Evolutionary conservation across 2,888 invertebrate genomes (phyloP), one percentile per base, ranked within the genome.

Genomic region (Agrotis exclamationis): DNA sequence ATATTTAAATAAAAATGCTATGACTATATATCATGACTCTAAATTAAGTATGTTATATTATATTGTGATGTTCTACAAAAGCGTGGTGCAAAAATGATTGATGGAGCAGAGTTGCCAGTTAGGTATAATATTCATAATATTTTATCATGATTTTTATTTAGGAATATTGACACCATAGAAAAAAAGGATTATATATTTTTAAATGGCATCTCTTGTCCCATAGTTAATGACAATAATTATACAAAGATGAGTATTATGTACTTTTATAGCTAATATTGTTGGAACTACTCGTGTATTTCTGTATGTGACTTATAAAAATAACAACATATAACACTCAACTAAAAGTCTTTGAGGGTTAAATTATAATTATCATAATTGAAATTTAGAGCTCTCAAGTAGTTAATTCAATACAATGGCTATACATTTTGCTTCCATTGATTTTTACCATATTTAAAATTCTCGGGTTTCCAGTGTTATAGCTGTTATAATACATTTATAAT

Each of bases 31-130:
- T 57, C 62, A 53, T 62, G 69, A 58, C 22, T 56, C 50, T 60
- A 60, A 47, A 76, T 72, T 39, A 20, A 56, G 33, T 56, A 65
- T 59, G 65, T 39, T 14, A 62, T 59, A 71, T 18, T 60, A 77
- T 64, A 63, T 22, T 44, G 58, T 82, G 66, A 63, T 51, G 64
- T 54, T 63, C 57, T 66, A 70, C 11, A 68, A 22, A 80, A 79
- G 79, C 79, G 48, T 63, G 47, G 71, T 79, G 77, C 54, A 45
- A 68, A 28, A 44, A 54, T 16, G 63, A 57, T 28, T 58, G 58
- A 50, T 53, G 72, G 65, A 80, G 18, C 58, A 79, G 65, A 79
- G 72, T 76, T 81, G 65, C 77, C 79, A 79, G 64, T 24, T 74
- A 45, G 20, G 9, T 33, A 54, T 11, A 22, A n/a, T 4, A 28